Conservation (phyloP, 2,888 invertebrate genomes). For the Himalopsyche anomala region DNA sequence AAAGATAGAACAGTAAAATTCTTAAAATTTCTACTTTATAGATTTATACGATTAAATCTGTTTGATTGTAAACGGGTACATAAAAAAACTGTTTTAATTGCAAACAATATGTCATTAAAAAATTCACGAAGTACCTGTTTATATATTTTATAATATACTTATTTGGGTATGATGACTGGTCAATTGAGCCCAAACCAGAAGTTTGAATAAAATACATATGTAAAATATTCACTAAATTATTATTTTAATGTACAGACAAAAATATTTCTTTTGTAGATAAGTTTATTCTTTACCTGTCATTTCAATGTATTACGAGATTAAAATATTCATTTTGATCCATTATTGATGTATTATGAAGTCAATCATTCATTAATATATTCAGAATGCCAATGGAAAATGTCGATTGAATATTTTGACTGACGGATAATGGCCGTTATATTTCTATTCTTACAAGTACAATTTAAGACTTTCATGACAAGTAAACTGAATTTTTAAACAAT, state of each 20-base stretch:
- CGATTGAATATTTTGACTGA: conserved; percentile 2
- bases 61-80: too few species aligned
- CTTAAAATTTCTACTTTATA: too few species aligned
- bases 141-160: too few species aligned
- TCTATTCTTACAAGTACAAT: conserved; percentile 2
- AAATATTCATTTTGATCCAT: background rate
- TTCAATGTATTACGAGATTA: background rate
- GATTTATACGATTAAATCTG: too few species aligned
- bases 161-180: too few species aligned
- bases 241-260: background rate
- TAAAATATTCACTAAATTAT: too few species aligned
- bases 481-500: background rate
- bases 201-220: too few species aligned
- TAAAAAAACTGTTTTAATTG: too few species aligned
- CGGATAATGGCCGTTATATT: background rate
- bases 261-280: background rate
- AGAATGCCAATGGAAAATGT: background rate
- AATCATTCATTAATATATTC: conserved; percentile 16
- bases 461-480: conserved; percentile 2
- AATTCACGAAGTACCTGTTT: too few species aligned
- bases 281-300: background rate
- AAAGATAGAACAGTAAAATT: too few species aligned
- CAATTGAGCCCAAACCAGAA: too few species aligned
- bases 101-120: too few species aligned
- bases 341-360: background rate